Evolutionary conservation across 2,888 invertebrate genomes (phyloP), one percentile per base, ranked within the genome.

Genomic region (Chrysolina haemoptera): DNA sequence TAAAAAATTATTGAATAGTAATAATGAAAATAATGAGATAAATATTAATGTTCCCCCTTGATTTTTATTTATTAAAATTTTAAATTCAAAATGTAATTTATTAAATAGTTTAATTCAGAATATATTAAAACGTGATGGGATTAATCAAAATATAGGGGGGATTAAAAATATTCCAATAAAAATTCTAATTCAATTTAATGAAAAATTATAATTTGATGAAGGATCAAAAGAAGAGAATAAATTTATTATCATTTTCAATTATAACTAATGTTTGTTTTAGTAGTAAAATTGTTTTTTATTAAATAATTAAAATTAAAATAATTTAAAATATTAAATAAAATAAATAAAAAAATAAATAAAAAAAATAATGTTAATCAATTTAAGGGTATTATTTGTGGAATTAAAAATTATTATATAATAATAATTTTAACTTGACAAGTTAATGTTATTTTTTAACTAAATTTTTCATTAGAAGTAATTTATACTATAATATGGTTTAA

Each of bases 141-240:
- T 88, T 80, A 91, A 78, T 90, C 91, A 92, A 84, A 87, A 91
- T 80, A 87, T 85, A 72, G 87, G 87, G 0, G 90, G 91, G 48
- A 91, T 87, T 85, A 91, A 86, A 81, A 90, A 73, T 82, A 91
- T 80, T 53, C 89, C 89, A 82, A 91, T 81, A 55, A 90, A 84
- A 63, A 89, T 89, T 88, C 91, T 91, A 81, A 90, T 22, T 91
- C 92, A 93, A 86, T 93, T 93, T 85, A 91, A 82, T 0, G 90
- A 88, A 62, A 91, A 71, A 77, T 88, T 88, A 80, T 89, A 86
- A 78, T 89, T 90, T 70, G 90, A 89, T 35, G 90, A 87, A 0
- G 93, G 92, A 70, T 93, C 93, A 90, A 93, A 93, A 83, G 91
- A 90, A 77, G 91, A 91, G 87, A 93, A 93, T 89, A 93, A 87